Base-by-base conservation (phyloP, 2,113 vertebrate species). In the Amblyornis subalaris region DNA sequence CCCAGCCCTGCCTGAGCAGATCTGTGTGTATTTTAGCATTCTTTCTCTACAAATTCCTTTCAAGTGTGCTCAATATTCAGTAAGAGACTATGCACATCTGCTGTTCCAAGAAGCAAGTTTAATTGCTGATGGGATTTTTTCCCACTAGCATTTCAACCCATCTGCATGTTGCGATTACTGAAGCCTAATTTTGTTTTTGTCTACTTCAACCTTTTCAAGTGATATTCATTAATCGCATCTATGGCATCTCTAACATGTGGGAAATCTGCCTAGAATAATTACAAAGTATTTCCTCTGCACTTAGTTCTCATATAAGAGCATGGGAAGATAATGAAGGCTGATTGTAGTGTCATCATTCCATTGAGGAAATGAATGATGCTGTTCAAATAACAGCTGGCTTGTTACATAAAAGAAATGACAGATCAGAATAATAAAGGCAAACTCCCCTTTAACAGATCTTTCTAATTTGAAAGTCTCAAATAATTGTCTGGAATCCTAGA, bases 61-160 rank as follows among this genome's bases (percentile, higher is more conserved):
- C 95, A 96, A 95, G 94, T 72, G 84, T 88, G 77, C 84, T 96
- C 94, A 92, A 65, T 91, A 96, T 96, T 96, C 94, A 96, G 42
- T 71, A 91, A 91, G 62, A 96, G 93, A 80, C 91, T 84, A 35
- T 51, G 77, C 87, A 96, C 97, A 97, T 97, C 97, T 97, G 97
- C 91, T 97, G 90, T 96, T 96, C 91, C 96, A 95, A 97, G 96
- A 97, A 98, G 94, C 95, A 89, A 96, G 73, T 97, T 96, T 97
- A 98, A 98, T 97, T 97, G 97, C 96, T 96, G 94, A 97, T 96
- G 95, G 97, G 91, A 89, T 76, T 40, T 96, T 96, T 97, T 97
- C 91, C 95, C 88, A 51, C 55, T 95, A 96, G 93, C 96, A 93
- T 97, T 97, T 95, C 95, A 94, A 96, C 75, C 96, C 96, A 97